A percentile compares a stretch with the other conserved stretches of the same genome.
Conservation (phyloP, 2,797 vertebrate genomes). For the Graptemys geographica region DNA sequence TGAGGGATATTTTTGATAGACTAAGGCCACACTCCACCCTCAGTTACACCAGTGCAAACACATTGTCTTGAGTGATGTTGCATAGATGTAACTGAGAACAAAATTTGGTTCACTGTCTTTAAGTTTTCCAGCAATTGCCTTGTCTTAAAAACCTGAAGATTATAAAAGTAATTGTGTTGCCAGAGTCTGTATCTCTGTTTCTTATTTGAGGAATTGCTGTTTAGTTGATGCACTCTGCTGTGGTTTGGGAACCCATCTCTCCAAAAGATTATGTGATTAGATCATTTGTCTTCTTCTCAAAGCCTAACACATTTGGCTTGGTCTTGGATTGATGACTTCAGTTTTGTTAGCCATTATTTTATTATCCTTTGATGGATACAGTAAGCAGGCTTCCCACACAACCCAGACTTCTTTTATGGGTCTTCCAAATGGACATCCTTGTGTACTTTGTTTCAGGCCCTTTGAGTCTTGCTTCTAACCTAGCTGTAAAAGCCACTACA, state of each 20-base stretch:
- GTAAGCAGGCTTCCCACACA: background rate
- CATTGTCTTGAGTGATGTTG: slow-evolving; percentile 2
- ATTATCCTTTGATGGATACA: fast-evolving
- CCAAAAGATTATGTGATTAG: background rate
- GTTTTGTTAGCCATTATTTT: background rate
- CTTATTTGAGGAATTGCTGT: slow-evolving; percentile 23
- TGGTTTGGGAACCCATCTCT: slow-evolving; percentile 38
- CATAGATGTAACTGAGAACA: background rate
- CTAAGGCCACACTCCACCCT: slow-evolving; percentile 1
- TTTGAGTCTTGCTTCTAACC: background rate
- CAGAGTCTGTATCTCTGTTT: slow-evolving; percentile 21
- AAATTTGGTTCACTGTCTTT: background rate
- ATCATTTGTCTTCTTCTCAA: slow-evolving; percentile 20
- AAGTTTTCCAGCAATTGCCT: background rate
- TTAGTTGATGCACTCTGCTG: slow-evolving; percentile 21
- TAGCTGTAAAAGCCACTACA: background rate
- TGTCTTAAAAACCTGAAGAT: slow-evolving; percentile 11
- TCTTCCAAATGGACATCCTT: background rate
- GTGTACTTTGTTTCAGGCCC: slow-evolving; percentile 15
- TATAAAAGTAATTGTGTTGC: slow-evolving; percentile 41
- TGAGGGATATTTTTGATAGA: background rate
- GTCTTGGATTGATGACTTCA: background rate
- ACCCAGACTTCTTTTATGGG: background rate
- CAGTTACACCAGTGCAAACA: background rate
- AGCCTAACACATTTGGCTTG: background rate